These are phyloP conservation scores for Plecotus auritus DNA, from an alignment of 2,113 vertebrate genomes.

Conservation along the genomic window DNA sequence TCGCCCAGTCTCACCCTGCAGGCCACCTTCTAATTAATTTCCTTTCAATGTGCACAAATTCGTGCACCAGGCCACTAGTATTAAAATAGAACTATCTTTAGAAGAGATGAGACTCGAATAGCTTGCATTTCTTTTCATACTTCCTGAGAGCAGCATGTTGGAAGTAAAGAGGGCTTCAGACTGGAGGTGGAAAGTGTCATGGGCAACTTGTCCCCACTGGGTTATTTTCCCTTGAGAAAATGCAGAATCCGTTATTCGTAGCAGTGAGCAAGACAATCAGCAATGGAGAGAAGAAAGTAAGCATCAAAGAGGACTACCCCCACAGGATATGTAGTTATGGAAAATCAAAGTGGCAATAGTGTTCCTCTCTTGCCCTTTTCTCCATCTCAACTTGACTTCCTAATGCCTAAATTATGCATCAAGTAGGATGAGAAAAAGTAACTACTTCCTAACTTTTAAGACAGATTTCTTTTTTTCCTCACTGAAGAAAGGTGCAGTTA, in stretches of 20 bases:
- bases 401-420: background rate
- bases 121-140: background rate
- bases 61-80: too few relatives aligned
- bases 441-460: background rate
- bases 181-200: background rate
- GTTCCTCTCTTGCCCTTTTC: background rate
- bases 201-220: background rate
- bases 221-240: background rate
- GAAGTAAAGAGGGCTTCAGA: rapidly evolving
- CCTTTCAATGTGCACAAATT: too few relatives aligned
- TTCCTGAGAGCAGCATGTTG: background rate
- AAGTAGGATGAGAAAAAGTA: background rate
- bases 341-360: background rate
- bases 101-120: background rate
- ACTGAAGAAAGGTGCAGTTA: background rate
- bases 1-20: too few relatives aligned
- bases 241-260: background rate
- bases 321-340: background rate
- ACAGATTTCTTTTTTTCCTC: background rate
- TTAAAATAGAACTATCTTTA: background rate
- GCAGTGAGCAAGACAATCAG: background rate
- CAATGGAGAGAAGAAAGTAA: background rate
- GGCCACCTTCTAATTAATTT: too few relatives aligned
- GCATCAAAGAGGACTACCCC: background rate
- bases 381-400: background rate